Percentiles rank a stretch among this genome's conserved stretches.
phyloP scores from a whole-genome alignment of 2,113 vertebrate genomes.

The Sinocyclocheilus rhinocerous region DNA sequence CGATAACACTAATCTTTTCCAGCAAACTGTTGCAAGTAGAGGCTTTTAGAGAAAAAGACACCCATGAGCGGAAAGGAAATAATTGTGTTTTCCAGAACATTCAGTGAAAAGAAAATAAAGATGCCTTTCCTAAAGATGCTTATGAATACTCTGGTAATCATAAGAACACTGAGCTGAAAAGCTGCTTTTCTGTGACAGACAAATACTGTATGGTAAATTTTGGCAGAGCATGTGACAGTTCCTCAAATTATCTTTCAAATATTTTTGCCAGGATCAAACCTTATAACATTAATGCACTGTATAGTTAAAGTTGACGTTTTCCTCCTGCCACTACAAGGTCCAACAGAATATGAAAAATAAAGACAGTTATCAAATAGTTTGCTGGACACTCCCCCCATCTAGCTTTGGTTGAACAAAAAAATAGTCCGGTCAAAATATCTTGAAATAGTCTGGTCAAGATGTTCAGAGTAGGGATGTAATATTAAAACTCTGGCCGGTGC shows the following conservation, averaged over 20 bases:
- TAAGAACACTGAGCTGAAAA: conserved; percentile 10
- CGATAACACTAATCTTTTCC: conserved; percentile 22
- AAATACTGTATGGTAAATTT: conserved; percentile 30
- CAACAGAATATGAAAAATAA: too few species aligned
- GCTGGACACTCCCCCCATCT: too few species aligned
- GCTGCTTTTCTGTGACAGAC: conserved; percentile 3
- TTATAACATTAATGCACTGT: not conserved
- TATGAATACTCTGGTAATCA: not conserved
- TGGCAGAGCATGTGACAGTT: conserved; percentile 18
- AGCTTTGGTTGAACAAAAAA: too few species aligned
- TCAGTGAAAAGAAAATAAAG: conserved; percentile 34
- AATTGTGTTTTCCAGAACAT: conserved; percentile 32
- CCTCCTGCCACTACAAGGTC: too few species aligned
- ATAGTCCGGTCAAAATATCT: too few species aligned
- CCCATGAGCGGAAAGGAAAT: conserved; percentile 8
- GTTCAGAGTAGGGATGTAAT: too few species aligned
- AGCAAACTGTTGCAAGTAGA: conserved; percentile 3
- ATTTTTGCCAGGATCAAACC: not conserved
- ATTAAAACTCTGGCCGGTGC: too few species aligned
- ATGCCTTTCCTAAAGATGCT: too few species aligned
- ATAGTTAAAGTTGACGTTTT: too few species aligned
- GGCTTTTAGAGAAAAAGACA: conserved; percentile 27
- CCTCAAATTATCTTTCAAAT: not conserved
- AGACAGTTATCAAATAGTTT: too few species aligned
- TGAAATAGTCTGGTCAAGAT: too few species aligned